These are phyloP conservation scores for Bellardia pandia DNA, from an alignment of 2,888 invertebrate genomes.

Conservation along the genomic window DNA sequence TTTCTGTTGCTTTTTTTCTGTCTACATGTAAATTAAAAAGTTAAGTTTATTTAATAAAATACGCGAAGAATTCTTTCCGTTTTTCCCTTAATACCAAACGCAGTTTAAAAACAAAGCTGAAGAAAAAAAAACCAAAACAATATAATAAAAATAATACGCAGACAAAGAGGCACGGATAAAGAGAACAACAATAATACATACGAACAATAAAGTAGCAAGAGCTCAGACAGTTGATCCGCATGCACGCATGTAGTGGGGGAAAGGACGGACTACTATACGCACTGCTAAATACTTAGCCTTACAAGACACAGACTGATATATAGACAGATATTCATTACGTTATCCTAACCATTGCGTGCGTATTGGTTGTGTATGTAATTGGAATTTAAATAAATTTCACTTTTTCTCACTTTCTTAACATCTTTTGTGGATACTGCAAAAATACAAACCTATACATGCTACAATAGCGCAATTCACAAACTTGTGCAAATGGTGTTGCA, in stretches of 20 bases:
- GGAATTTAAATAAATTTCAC: slow-evolving; percentile 67
- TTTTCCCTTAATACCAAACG: background rate
- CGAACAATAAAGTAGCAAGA: background rate
- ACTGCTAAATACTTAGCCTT: background rate
- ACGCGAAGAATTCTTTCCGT: slow-evolving; percentile 3
- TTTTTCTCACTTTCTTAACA: slow-evolving; percentile 29
- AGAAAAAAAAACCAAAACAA: background rate
- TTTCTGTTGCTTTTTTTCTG: background rate
- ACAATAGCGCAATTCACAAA: too few species aligned
- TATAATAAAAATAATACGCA: slow-evolving; percentile 22
- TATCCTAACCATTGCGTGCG: slow-evolving; percentile 42
- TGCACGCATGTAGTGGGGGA: background rate
- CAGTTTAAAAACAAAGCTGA: slow-evolving; percentile 11
- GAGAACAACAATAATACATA: background rate
- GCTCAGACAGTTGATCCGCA: slow-evolving; percentile 15
- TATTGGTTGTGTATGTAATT: slow-evolving; percentile 57
- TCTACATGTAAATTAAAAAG: slow-evolving; percentile 54
- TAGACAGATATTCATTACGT: slow-evolving; percentile 21
- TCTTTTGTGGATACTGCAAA: background rate
- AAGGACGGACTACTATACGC: background rate
- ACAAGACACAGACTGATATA: background rate
- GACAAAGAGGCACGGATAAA: slow-evolving; percentile 1
- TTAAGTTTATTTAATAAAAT: slow-evolving; percentile 60
- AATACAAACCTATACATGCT: background rate
- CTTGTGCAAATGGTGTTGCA: too few species aligned